These are phyloP conservation scores for Coreoperca whiteheadi DNA, from an alignment of 2,113 vertebrate species.

Conservation along the genomic window DNA sequence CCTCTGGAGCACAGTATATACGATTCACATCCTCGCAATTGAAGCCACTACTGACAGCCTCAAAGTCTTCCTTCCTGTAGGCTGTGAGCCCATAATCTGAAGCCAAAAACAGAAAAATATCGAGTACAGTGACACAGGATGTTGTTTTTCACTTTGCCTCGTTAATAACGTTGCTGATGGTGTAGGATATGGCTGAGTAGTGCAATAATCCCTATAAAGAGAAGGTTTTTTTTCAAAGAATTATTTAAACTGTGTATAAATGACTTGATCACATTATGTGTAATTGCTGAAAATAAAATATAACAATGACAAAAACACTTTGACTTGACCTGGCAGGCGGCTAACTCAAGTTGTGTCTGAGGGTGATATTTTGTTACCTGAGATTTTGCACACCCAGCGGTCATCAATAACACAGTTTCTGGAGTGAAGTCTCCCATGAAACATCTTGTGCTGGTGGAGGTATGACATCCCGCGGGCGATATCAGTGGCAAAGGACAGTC, in stretches of 20 bases:
- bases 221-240: neutral
- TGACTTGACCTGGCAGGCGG: neutral
- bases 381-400: conserved; percentile 86
- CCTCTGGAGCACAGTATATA: conserved; percentile 82
- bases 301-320: neutral
- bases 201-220: neutral
- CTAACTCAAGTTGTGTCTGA: neutral
- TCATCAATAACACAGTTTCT: conserved; percentile 85
- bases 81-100: conserved; percentile 81
- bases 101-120: conserved; percentile 32
- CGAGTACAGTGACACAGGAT: neutral
- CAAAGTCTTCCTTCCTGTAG: conserved; percentile 83
- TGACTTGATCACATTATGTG: neutral
- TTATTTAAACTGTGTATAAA: neutral
- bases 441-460: conserved; percentile 84
- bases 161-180: conserved; percentile 3
- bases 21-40: conserved; percentile 68
- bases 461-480: conserved; percentile 83
- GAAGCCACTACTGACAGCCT: conserved; percentile 63
- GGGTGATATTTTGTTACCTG: conserved; percentile 70
- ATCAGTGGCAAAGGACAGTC: conserved; percentile 86
- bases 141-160: conserved; percentile 18
- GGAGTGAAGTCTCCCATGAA: conserved; percentile 84
- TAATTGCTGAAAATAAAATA: neutral
- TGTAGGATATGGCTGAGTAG: neutral